phyloP scores from a whole-genome alignment of 2,797 vertebrate species.

The Emys orbicularis region DNA sequence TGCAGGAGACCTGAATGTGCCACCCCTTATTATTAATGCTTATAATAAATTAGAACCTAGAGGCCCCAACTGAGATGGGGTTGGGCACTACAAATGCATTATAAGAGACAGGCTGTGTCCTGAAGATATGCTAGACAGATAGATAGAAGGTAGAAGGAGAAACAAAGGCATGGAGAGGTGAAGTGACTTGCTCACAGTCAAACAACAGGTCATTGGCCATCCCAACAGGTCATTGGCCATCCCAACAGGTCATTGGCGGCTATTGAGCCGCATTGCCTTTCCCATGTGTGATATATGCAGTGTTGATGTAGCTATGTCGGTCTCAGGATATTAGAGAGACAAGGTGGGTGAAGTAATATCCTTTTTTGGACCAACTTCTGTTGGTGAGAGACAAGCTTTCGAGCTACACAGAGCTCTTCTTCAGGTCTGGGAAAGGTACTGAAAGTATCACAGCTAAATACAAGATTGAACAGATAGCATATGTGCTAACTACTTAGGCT shows the following conservation, averaged over 20 bases:
- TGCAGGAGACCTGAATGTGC: neutral
- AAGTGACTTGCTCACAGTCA: neutral
- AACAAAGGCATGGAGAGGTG: neutral
- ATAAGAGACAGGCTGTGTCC: neutral
- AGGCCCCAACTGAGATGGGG: neutral
- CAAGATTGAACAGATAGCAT: neutral
- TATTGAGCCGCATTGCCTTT: neutral
- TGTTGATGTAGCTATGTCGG: neutral
- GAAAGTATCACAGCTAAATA: neutral
- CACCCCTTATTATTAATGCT: constrained; percentile 3
- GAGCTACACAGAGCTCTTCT: neutral
- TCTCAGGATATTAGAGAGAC: neutral
- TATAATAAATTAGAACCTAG: neutral
- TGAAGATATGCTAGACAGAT: neutral
- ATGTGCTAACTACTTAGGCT: too few species aligned
- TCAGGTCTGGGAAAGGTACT: neutral
- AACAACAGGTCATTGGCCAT: neutral
- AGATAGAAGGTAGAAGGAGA: neutral
- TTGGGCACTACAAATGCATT: neutral
- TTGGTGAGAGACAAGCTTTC: too few species aligned
- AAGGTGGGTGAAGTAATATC: neutral
- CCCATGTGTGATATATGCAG: rapidly evolving
- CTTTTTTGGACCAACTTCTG: neutral
- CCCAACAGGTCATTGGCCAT: neutral
- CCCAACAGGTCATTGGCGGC: too few species aligned